Conservation (phyloP, 2,888 invertebrate species). For the Orchestes rusci region DNA sequence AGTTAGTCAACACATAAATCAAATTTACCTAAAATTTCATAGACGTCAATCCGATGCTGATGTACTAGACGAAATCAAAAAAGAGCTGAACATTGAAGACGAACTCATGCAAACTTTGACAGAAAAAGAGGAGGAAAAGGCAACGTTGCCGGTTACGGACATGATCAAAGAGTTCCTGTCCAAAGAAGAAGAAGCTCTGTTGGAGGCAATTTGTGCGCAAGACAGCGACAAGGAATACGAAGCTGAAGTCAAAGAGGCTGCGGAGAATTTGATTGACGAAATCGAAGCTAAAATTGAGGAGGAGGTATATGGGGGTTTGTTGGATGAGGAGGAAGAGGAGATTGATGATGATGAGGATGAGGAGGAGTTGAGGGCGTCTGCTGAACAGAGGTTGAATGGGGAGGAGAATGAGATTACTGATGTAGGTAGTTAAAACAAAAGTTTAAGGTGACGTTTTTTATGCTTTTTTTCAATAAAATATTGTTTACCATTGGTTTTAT, state of each 20-base stretch:
- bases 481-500: neutral
- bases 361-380: constrained; percentile 47
- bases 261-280: constrained; percentile 8
- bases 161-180: constrained; percentile 15
- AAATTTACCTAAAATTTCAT: too few relatives aligned
- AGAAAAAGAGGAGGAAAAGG: constrained; percentile 8
- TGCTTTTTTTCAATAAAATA: too few relatives aligned
- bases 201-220: neutral
- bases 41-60: constrained; percentile 9
- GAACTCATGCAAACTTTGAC: constrained; percentile 11
- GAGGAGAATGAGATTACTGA: constrained; percentile 39
- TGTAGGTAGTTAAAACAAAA: constrained; percentile 26
- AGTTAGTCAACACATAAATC: too few relatives aligned
- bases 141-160: constrained; percentile 12
- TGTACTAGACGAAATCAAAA: constrained; percentile 21
- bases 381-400: constrained; percentile 49
- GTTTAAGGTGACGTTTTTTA: too few relatives aligned
- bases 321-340: too few relatives aligned
- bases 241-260: constrained; percentile 12
- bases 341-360: constrained; percentile 13
- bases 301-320: neutral
- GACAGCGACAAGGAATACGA: constrained; percentile 11
- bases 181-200: constrained; percentile 9
- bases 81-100: constrained; percentile 18
- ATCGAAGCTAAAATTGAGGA: constrained; percentile 4